phyloP scores from a whole-genome alignment of 2,797 vertebrate genomes.

The Thamnophis elegans region DNA sequence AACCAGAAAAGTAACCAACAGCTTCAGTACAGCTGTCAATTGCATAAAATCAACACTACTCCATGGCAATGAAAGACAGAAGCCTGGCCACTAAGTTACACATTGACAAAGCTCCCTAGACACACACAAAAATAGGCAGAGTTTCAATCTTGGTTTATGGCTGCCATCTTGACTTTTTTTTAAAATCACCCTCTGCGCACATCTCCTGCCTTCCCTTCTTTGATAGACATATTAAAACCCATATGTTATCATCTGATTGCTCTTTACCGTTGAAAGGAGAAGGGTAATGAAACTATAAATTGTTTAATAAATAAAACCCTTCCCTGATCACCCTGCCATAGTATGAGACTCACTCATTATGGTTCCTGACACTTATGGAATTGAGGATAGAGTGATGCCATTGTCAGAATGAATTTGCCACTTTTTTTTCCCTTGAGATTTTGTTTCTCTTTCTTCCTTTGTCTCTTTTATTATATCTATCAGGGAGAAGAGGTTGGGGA shows the following conservation, averaged over 20 bases:
- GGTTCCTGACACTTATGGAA: slow-evolving; percentile 30
- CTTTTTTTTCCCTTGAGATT: slow-evolving; percentile 56
- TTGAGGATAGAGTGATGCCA: slow-evolving; percentile 52
- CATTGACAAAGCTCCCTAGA: not conserved
- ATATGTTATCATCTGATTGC: slow-evolving; percentile 42
- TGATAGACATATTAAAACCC: slow-evolving; percentile 46
- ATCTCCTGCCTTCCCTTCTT: slow-evolving; percentile 11
- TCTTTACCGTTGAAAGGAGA: slow-evolving; percentile 57
- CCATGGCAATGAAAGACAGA: not conserved
- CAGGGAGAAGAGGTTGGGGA: not conserved
- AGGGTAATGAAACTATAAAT: slow-evolving; percentile 54
- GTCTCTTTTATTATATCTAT: slow-evolving; percentile 58
- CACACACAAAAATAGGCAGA: not conserved
- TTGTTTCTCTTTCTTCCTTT: slow-evolving; percentile 44
- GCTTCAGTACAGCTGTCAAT: not conserved
- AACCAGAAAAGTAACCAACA: not conserved
- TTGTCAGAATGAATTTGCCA: slow-evolving; percentile 63
- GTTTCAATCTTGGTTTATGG: not conserved
- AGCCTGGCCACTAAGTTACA: not conserved
- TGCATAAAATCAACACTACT: not conserved
- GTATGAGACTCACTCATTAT: slow-evolving; percentile 48
- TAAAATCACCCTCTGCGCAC: not conserved
- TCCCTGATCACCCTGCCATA: slow-evolving; percentile 57
- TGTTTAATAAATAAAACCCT: slow-evolving; percentile 53
- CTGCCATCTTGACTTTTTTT: not conserved